Conservation (phyloP, 2,888 invertebrate genomes). For the Anagyrus pseudococci region DNA sequence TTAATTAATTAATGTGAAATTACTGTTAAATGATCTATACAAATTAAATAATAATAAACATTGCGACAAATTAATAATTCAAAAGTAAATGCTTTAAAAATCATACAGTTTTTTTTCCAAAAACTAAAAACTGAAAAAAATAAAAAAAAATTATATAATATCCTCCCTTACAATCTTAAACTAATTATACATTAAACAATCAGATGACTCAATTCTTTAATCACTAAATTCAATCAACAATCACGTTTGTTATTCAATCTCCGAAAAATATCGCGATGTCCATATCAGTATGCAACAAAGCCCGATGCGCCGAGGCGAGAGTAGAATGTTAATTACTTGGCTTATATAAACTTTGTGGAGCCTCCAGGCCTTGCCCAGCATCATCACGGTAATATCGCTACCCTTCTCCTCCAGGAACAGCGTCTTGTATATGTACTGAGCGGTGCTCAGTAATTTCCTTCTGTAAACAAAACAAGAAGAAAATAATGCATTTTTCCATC, state of each 20-base stretch:
- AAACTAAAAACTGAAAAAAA: no score
- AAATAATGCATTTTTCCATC: not conserved
- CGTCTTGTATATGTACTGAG: conserved; percentile 80
- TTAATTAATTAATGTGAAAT: not conserved
- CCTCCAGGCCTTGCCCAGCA: conserved; percentile 75
- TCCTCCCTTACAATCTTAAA: no score
- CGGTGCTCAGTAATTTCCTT: conserved; percentile 74
- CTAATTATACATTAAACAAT: no score
- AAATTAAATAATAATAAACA: not conserved
- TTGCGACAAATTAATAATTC: not conserved
- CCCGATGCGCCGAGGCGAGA: no score
- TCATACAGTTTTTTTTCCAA: no score
- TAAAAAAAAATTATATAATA: no score
- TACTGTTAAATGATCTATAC: no score
- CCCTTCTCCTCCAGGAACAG: conserved; percentile 78
- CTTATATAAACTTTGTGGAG: conserved; percentile 81
- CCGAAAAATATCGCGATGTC: no score
- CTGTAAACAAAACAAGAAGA: conserved; percentile 55
- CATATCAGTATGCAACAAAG: no score
- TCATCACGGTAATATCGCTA: conserved; percentile 76
- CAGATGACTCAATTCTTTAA: no score
- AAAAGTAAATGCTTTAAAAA: not conserved
- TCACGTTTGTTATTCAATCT: no score
- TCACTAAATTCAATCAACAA: no score
- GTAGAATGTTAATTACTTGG: conserved; percentile 64